These are phyloP conservation scores for Pseudorasbora parva DNA, from an alignment of 2,113 vertebrate genomes.

Conservation along the genomic window DNA sequence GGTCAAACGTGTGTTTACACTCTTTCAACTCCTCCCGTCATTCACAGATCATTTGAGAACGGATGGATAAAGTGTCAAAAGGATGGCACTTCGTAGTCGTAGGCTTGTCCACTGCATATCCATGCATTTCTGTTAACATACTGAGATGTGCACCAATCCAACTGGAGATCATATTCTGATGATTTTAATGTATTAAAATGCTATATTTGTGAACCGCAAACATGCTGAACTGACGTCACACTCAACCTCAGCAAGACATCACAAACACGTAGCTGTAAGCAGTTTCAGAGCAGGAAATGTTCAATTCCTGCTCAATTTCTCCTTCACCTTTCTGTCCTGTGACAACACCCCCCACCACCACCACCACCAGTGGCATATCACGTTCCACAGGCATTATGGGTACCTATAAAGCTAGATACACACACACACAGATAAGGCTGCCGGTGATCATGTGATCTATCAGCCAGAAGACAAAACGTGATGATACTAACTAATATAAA, in stretches of 20 bases:
- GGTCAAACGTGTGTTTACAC: constrained; percentile 27
- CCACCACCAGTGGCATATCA: constrained; percentile 52
- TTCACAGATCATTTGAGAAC: constrained; percentile 15
- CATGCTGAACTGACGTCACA: background rate
- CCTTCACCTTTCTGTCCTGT: constrained; percentile 33
- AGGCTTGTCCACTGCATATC: background rate
- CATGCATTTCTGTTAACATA: background rate
- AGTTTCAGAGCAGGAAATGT: background rate
- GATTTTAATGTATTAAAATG: background rate
- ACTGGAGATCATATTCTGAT: background rate
- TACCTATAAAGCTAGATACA: constrained; percentile 56
- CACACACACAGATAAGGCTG: constrained; percentile 49
- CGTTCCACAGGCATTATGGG: constrained; percentile 49
- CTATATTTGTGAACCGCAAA: background rate
- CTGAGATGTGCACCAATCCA: background rate
- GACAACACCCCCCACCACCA: constrained; percentile 5
- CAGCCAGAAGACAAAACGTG: constrained; percentile 49
- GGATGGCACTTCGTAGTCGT: background rate
- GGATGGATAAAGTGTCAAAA: constrained; percentile 9
- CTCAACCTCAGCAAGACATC: background rate
- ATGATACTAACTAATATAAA: constrained; percentile 43
- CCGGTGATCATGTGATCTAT: constrained; percentile 39
- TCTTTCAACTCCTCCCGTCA: constrained; percentile 9
- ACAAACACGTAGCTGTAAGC: constrained; percentile 7
- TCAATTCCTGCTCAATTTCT: constrained; percentile 33